These are phyloP conservation scores for Acinonyx jubatus DNA, from an alignment of 2,113 vertebrate species.

Conservation along the genomic window DNA sequence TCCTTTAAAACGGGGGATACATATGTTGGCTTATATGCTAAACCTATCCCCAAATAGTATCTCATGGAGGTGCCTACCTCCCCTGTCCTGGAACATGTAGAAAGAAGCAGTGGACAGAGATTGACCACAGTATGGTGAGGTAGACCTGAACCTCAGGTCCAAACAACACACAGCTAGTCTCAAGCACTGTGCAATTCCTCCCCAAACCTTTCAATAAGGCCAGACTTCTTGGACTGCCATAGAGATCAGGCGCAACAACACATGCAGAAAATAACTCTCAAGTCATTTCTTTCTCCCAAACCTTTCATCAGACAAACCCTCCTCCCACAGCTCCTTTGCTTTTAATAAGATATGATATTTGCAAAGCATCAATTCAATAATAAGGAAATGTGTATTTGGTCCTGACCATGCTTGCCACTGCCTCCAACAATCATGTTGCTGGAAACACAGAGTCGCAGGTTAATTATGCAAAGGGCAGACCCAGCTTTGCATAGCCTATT, in stretches of 20 bases:
- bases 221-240: neutral
- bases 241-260: neutral
- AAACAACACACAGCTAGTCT: neutral
- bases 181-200: neutral
- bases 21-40: neutral
- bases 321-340: neutral
- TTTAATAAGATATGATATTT: conserved; percentile 39
- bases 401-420: neutral
- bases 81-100: neutral
- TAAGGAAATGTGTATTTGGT: neutral
- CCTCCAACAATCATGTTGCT: neutral
- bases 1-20: neutral
- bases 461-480: conserved; percentile 29
- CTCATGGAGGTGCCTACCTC: neutral
- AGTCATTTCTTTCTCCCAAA: neutral
- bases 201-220: neutral
- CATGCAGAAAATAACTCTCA: neutral
- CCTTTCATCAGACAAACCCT: neutral
- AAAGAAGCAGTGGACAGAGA: neutral
- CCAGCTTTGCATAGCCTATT: conserved; percentile 11
- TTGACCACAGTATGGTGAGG: accelerated
- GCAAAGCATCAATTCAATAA: neutral
- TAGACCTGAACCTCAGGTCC: neutral
- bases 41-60: neutral
- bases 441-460: neutral